A percentile compares a stretch with the other conserved stretches of the same genome.
Conservation (phyloP, 2,113 vertebrate species). For the Myrmophylax atrothorax region DNA sequence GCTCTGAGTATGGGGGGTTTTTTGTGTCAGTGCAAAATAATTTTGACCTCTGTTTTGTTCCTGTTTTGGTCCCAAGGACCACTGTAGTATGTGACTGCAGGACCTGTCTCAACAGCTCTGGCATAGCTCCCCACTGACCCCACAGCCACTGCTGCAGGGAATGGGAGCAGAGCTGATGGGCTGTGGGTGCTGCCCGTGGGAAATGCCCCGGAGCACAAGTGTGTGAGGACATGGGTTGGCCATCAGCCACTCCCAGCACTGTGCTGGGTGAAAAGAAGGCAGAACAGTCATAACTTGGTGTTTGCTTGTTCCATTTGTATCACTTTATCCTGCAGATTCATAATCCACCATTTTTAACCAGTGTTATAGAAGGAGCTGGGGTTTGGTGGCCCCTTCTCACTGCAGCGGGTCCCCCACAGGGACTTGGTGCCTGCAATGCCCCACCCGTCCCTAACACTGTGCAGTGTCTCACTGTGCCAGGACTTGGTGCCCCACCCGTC, state of each 20-base stretch:
- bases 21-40: too few species aligned
- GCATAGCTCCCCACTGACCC: accelerated
- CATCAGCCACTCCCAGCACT: accelerated
- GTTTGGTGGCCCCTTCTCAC: accelerated
- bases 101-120: accelerated
- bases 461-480: slow-evolving; percentile 63
- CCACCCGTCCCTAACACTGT: background rate
- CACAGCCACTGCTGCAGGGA: accelerated
- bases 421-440: accelerated
- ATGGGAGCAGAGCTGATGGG: accelerated
- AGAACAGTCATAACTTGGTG: accelerated
- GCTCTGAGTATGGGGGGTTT: background rate
- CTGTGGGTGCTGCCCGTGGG: background rate
- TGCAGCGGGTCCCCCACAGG: background rate
- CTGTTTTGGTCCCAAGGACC: background rate
- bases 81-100: accelerated
- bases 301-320: accelerated
- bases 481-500: slow-evolving; percentile 68
- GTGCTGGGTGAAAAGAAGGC: too few species aligned
- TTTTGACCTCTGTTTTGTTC: background rate
- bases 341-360: accelerated
- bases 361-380: accelerated
- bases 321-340: accelerated
- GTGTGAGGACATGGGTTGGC: background rate
- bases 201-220: accelerated